phyloP scores from a whole-genome alignment of 2,888 invertebrate genomes.

The Meta bourneti region DNA sequence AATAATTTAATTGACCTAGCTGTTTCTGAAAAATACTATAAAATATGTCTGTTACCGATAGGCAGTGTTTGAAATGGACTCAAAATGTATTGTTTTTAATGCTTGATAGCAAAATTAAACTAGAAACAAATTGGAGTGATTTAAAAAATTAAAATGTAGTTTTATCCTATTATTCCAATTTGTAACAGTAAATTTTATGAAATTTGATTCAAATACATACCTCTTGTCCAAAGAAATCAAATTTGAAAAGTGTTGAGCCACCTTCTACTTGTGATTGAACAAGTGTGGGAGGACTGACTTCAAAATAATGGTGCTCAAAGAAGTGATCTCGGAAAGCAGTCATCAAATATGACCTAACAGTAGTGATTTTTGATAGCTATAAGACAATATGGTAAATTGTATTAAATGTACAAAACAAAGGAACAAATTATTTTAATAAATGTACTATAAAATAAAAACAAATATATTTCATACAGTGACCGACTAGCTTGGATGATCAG shows the following conservation, averaged over 20 bases:
- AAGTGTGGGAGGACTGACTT: constrained; percentile 97
- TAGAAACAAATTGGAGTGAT: too few species aligned
- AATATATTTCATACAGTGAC: too few species aligned
- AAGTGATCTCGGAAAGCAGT: constrained; percentile 87
- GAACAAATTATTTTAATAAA: background rate
- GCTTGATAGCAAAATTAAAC: too few species aligned
- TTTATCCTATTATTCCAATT: too few species aligned
- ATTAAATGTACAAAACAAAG: background rate
- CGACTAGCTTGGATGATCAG: too few species aligned
- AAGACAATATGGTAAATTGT: constrained; percentile 77
- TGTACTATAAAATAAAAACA: background rate
- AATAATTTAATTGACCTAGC: too few species aligned
- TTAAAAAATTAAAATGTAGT: too few species aligned
- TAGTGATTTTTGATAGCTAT: constrained; percentile 92
- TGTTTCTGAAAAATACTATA: too few species aligned
- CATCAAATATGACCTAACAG: constrained; percentile 90
- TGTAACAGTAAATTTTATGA: background rate
- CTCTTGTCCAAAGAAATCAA: constrained; percentile 85
- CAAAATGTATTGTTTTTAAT: too few species aligned
- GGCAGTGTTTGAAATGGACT: too few species aligned
- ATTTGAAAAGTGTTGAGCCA: constrained; percentile 95
- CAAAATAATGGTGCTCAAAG: constrained; percentile 89
- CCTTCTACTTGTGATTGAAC: constrained; percentile 99
- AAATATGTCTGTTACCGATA: too few species aligned
- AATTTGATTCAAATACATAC: constrained; percentile 78